Base-by-base conservation (phyloP, 2,888 invertebrate species). In the Apotomis turbidana region DNA sequence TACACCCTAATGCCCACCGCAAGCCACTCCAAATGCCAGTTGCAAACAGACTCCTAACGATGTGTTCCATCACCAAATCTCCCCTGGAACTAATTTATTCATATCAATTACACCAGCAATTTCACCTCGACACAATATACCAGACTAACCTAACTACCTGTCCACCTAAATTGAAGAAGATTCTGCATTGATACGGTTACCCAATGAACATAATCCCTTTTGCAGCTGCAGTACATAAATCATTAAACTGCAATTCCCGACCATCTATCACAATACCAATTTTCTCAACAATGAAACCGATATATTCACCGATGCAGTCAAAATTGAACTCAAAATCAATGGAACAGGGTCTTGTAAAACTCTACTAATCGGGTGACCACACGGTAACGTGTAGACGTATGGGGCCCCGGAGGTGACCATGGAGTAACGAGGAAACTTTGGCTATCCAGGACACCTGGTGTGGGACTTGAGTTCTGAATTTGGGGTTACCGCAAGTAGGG, bases 191-290 rank as follows among this genome's bases (percentile, higher is more conserved):
- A 27, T 54, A n/a, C 3, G 0, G 55, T 44, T 55, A 44, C 3
- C 44, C 27, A 66, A 27, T 1, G 10, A 44, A 36, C 2, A 55
- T 66, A 66, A 13, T 9, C 12, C 55, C 46, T 55, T 66, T n/a
- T n/a, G 27, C 27, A n/a, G 5, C 44, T 67, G 5, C 13, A 58
- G 9, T 13, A 8, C 62, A 72, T 72, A 62, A 68, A 68, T 63
- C 68, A 62, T 58, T 62, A 49, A 62, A 62, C 67, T 61, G 61
- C 67, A 67, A 60, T 54, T 41, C 70, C 36, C 52, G 55, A 36
- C 68, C 62, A 72, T 72, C 68, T 57, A 72, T 72, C 72, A 68
- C 68, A 62, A 52, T 68, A 72, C 72, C 68, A 68, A 72, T 72
- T 72, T 72, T 68, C 72, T 58, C 57, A 62, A 63, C 72, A 72